A percentile compares a stretch with the other conserved stretches of the same genome.
These are phyloP conservation scores for Biston betularia DNA, from an alignment of 2,888 invertebrate genomes.

Conservation along the genomic window DNA sequence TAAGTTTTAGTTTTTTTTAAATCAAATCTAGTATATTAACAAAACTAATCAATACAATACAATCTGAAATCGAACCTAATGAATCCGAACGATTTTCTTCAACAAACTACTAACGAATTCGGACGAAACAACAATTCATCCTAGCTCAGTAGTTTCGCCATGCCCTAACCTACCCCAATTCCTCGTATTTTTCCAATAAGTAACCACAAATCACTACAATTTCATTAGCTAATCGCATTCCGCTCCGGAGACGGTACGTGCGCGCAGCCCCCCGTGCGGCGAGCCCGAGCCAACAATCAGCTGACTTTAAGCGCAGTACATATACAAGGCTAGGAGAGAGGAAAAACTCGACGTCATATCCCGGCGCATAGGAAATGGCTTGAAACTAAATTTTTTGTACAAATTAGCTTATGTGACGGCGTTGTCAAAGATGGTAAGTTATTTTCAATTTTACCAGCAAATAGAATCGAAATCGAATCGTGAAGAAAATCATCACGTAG, in stretches of 20 bases:
- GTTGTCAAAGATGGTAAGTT: too few relatives aligned
- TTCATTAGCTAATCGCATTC: slow-evolving; percentile 42
- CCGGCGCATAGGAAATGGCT: too few relatives aligned
- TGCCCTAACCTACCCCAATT: slow-evolving; percentile 7
- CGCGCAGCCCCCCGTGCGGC: slow-evolving; percentile 22
- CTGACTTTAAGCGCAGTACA: slow-evolving; percentile 14
- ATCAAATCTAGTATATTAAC: too few relatives aligned
- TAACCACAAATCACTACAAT: slow-evolving; percentile 37
- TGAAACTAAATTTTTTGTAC: too few relatives aligned
- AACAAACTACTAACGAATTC: neutral
- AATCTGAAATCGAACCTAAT: neutral
- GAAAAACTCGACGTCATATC: neutral
- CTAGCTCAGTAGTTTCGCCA: neutral
- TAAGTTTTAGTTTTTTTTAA: too few relatives aligned
- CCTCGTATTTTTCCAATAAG: slow-evolving; percentile 28
- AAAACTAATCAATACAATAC: too few relatives aligned
- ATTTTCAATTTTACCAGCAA: too few relatives aligned
- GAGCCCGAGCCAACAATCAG: slow-evolving; percentile 35
- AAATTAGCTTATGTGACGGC: too few relatives aligned
- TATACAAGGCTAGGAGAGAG: neutral
- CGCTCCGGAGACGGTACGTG: slow-evolving; percentile 22
- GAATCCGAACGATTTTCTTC: neutral
- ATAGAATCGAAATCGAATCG: too few relatives aligned
- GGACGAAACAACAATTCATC: neutral
- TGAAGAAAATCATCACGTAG: too few relatives aligned